Evolutionary conservation across 2,113 vertebrate species (phyloP).

Genomic region (Agelaius tricolor): DNA sequence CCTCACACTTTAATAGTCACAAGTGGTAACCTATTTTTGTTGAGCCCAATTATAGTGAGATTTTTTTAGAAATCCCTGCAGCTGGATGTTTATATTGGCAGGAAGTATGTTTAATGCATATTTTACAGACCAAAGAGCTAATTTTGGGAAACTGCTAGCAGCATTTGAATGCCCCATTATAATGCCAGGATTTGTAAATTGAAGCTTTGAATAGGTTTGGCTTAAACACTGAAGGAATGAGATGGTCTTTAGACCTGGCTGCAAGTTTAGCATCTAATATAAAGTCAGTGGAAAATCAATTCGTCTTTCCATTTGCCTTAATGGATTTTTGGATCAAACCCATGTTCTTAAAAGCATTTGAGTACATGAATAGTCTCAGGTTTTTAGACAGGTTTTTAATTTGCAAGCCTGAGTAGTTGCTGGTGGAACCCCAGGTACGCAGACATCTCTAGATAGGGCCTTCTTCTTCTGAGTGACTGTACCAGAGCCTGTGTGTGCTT

Average conservation of each 20-base stretch:
- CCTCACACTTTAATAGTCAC: not conserved
- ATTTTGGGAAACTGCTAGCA: not conserved
- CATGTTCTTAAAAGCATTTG: conserved; percentile 52
- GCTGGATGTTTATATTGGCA: conserved; percentile 27
- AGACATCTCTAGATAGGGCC: not conserved
- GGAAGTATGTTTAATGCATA: not conserved
- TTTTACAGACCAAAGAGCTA: not conserved
- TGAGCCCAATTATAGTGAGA: not conserved
- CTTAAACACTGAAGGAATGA: not conserved
- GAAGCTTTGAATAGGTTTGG: not conserved
- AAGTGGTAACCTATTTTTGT: not conserved
- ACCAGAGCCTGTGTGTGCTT: not conserved
- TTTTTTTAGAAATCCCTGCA: conserved; percentile 32
- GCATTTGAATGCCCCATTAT: conserved; percentile 17
- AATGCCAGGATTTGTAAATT: conserved; percentile 11
- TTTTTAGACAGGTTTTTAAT: conserved; percentile 46
- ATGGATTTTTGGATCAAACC: conserved; percentile 57
- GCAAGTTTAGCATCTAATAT: not conserved
- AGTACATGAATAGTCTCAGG: not conserved
- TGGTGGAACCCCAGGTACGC: not conserved
- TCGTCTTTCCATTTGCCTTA: conserved; percentile 39
- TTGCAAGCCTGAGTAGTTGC: not conserved
- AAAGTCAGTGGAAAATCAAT: conserved; percentile 58
- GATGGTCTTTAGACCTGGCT: conserved; percentile 4
- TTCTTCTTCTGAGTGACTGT: not conserved